These are phyloP conservation scores for Notoglanidium macrostoma DNA, from an alignment of 2,797 vertebrate genomes.

Conservation along the genomic window DNA sequence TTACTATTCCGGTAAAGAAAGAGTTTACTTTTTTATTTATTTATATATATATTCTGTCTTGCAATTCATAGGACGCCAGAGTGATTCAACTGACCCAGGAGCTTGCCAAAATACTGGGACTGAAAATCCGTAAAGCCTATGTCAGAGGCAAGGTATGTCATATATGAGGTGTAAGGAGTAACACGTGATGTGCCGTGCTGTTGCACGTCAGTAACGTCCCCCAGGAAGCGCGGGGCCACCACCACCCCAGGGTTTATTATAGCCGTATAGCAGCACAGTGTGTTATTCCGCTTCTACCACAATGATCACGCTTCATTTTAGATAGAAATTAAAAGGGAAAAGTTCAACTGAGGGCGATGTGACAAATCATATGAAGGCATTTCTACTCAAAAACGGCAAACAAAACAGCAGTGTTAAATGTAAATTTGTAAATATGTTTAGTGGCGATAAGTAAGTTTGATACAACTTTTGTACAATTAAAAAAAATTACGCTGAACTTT, in stretches of 20 bases:
- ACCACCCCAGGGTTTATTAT: no score
- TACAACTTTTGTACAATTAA: neutral
- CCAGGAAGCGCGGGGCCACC: neutral
- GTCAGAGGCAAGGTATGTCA: conserved; percentile 86
- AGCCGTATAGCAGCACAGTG: neutral
- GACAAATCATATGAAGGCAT: neutral
- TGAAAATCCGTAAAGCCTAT: conserved; percentile 98
- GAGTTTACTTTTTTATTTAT: neutral
- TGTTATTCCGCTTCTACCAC: neutral
- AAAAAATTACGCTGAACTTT: no score
- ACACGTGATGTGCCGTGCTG: neutral
- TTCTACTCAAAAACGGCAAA: neutral
- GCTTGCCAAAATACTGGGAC: conserved; percentile 90
- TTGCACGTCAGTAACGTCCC: neutral
- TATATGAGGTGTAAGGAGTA: neutral
- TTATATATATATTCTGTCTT: neutral
- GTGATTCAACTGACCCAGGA: conserved; percentile 95
- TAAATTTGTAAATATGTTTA: neutral
- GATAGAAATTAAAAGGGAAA: neutral
- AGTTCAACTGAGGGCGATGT: neutral
- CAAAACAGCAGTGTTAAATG: neutral
- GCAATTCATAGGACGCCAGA: conserved; percentile 81
- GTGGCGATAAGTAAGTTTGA: neutral
- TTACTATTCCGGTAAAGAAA: neutral
- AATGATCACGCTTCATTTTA: neutral